Evolutionary conservation across 2,797 vertebrate species (phyloP), one percentile per base, ranked within the genome.

Genomic region (Danionella dracula): DNA sequence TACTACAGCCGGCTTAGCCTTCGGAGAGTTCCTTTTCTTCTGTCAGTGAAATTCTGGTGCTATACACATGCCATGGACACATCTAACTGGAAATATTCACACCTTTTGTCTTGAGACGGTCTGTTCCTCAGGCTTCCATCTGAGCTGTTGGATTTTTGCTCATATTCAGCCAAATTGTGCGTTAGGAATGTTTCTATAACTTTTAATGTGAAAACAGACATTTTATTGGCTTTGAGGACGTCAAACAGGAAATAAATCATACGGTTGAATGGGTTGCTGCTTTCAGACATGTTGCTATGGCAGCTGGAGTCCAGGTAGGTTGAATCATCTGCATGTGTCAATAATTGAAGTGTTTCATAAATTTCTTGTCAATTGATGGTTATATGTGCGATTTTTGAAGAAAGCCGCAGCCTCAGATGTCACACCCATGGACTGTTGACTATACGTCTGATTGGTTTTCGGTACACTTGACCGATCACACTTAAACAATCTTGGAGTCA

Each of bases 241-340:
- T 1, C 35, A 19, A 66, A 21, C 56, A 10, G 31, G 37, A 48
- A 31, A 37, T 11, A 13, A 42, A 31, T 32, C 13, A 13, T 35
- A 34, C 23, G 8, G 75, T 54, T 68, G 64, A 73, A 91, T 91
- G 89, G 86, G 85, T 72, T 89, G 86, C 74, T 90, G 88, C 79
- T 85, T 89, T 73, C 87, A 83, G 72, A 84, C 79, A 51, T 73
- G 8, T 67, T 77, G 68, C 56, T 76, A 73, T 72, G 77, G 81
- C 79, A 88, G 85, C 78, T 90, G 88, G 88, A 87, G 83, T 16
- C 85, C 83, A 72, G 85, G 78, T 72, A 76, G 35, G 48, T 9
- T 27, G 29, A 27, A 32, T 31, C 35, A 51, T 41, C 17, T 37
- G 44, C 31, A 34, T 27, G 6, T 27, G 23, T 3, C 17, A 10